These are phyloP conservation scores for Conus ventricosus DNA, from an alignment of 1,140 invertebrate genomes.

Conservation along the genomic window DNA sequence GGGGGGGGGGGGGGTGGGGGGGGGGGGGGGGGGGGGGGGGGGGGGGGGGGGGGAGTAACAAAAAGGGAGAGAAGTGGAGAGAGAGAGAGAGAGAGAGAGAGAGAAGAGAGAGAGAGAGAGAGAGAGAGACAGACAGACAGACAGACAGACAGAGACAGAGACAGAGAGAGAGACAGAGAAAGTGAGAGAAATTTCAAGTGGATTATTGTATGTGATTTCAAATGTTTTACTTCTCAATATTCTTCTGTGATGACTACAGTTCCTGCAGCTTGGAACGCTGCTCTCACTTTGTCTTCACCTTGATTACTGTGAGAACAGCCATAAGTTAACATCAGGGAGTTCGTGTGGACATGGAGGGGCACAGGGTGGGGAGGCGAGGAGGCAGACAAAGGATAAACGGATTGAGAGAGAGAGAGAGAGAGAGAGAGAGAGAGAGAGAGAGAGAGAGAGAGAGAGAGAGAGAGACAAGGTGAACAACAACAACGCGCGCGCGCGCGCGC, in stretches of 20 bases:
- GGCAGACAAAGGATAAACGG: neutral
- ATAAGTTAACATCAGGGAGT: no score
- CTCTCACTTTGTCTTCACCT: no score
- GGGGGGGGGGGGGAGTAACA: no score
- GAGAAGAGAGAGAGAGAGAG: neutral
- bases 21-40: no score
- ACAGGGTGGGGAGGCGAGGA: neutral
- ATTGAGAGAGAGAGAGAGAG: constrained; percentile 30
- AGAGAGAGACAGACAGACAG: neutral
- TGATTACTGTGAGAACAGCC: no score
- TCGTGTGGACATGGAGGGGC: neutral
- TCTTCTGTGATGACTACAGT: no score
- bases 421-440: constrained; percentile 36
- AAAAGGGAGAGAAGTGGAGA: neutral
- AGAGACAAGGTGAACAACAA: neutral
- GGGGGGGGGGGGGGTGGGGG: no score
- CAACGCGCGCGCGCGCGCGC: no score
- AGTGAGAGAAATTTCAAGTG: neutral
- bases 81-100: neutral
- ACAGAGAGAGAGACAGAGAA: neutral
- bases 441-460: constrained; percentile 34
- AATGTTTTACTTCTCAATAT: no score
- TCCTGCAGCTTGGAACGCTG: no score
- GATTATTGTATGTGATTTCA: no score
- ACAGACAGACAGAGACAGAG: neutral